Percentiles rank a stretch among this genome's conserved stretches.
These are phyloP conservation scores for Drosophila bunnanda DNA, from an alignment of 2,888 invertebrate genomes.

Conservation along the genomic window DNA sequence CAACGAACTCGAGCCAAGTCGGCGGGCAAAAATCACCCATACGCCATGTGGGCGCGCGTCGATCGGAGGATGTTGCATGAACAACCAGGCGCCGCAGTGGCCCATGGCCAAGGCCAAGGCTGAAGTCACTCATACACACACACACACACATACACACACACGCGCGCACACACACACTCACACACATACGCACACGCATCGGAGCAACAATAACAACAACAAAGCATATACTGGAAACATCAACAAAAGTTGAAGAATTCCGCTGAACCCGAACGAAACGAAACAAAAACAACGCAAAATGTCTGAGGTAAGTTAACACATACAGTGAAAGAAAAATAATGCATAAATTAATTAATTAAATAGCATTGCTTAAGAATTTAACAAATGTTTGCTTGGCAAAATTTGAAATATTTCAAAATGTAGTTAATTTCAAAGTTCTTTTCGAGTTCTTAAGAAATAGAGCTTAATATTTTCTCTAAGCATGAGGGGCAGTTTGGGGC, in stretches of 20 bases:
- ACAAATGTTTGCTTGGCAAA: not conserved
- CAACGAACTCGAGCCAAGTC: slow-evolving; percentile 62
- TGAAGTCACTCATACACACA: slow-evolving; percentile 14
- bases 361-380: not conserved
- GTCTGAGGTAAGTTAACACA: slow-evolving; percentile 68
- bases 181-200: slow-evolving; percentile 10
- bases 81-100: slow-evolving; percentile 37
- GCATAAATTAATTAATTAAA: not conserved
- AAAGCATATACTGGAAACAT: slow-evolving; percentile 25
- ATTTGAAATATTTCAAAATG: not conserved
- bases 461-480: slow-evolving; percentile 2
- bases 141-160: slow-evolving; percentile 2
- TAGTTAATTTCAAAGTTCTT: not conserved
- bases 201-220: slow-evolving; percentile 12
- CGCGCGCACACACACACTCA: not conserved
- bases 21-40: slow-evolving; percentile 50
- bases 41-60: slow-evolving; percentile 61
- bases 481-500: not conserved
- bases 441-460: not conserved
- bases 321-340: slow-evolving; percentile 8
- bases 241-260: slow-evolving; percentile 45
- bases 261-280: slow-evolving; percentile 37
- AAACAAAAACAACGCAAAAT: slow-evolving; percentile 53
- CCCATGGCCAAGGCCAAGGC: slow-evolving; percentile 45
- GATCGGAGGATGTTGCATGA: slow-evolving; percentile 55